Conservation (phyloP, 2,113 vertebrate species). For the Balaenoptera acutorostrata region DNA sequence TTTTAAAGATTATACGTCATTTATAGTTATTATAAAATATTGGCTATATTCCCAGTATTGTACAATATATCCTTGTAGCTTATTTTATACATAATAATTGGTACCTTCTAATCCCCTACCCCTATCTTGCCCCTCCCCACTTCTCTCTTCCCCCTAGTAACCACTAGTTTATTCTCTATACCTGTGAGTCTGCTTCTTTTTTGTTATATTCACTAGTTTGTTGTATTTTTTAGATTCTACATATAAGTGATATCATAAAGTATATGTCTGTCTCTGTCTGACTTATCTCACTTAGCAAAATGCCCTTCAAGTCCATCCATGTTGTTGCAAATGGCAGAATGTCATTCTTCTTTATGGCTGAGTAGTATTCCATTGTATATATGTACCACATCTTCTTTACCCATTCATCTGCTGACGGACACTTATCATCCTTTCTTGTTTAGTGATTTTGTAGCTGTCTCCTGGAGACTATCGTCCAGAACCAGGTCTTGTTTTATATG, state of each 20-base stretch:
- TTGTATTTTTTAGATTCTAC: not conserved
- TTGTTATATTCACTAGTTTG: not conserved
- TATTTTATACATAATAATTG: not conserved
- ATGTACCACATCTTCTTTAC: not conserved
- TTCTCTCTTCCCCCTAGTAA: not conserved
- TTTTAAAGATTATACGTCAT: not conserved
- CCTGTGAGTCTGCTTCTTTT: not conserved
- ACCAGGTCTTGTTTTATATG: not conserved
- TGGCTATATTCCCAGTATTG: not conserved
- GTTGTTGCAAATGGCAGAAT: not conserved
- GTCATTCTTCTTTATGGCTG: not conserved
- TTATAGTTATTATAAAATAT: not conserved
- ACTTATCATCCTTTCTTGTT: not conserved
- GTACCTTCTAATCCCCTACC: not conserved
- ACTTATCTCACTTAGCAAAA: not conserved
- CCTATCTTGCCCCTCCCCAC: not conserved
- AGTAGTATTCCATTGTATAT: not conserved
- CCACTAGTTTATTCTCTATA: not conserved
- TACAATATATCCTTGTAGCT: not conserved
- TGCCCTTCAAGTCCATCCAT: not conserved
- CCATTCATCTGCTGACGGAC: not conserved
- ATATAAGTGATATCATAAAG: not conserved
- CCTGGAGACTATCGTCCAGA: not conserved
- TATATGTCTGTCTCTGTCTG: not conserved
- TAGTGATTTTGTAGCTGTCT: not conserved